phyloP scores from a whole-genome alignment of 53 echinoderm and acorn worm genomes.

The Zoroaster sp. region DNA sequence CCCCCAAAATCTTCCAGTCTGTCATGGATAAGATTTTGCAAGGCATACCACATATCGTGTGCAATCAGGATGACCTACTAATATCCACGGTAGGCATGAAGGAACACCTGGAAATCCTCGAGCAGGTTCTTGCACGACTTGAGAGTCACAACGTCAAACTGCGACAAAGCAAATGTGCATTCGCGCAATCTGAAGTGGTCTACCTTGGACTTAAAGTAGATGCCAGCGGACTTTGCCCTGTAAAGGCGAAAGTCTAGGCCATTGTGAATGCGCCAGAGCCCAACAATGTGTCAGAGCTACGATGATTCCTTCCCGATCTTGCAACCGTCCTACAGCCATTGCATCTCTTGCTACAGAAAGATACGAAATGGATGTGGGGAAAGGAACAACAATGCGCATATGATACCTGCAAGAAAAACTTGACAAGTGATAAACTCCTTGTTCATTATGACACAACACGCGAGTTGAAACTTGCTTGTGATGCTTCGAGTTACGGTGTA shows the following conservation, averaged over 20 bases:
- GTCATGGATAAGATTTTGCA: slow-evolving; percentile 60
- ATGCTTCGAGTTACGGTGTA: slow-evolving; percentile 54
- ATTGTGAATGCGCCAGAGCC: slow-evolving; percentile 27
- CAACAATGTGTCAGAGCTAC: neutral
- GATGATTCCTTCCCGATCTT: slow-evolving; percentile 14
- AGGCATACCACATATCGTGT: slow-evolving; percentile 54
- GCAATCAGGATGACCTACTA: slow-evolving; percentile 36
- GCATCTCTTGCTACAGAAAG: neutral
- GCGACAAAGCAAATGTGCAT: slow-evolving; percentile 9
- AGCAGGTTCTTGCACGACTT: neutral
- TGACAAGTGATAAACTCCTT: slow-evolving; percentile 21
- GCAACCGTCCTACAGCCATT: slow-evolving; percentile 20
- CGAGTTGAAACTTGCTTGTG: slow-evolving; percentile 51
- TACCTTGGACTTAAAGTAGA: slow-evolving; percentile 6
- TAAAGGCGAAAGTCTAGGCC: neutral
- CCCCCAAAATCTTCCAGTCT: slow-evolving; percentile 64
- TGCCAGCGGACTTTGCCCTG: neutral
- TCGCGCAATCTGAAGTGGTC: neutral
- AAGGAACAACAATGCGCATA: slow-evolving; percentile 4
- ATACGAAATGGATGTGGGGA: slow-evolving; percentile 32
- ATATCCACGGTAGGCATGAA: neutral
- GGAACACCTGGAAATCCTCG: neutral
- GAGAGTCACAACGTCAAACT: neutral
- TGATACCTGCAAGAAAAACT: neutral
- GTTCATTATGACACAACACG: slow-evolving; percentile 55